A percentile compares a stretch with the other conserved stretches of the same genome.
These are phyloP conservation scores for Marmota monax DNA, from an alignment of 2,113 vertebrate species.

Conservation along the genomic window DNA sequence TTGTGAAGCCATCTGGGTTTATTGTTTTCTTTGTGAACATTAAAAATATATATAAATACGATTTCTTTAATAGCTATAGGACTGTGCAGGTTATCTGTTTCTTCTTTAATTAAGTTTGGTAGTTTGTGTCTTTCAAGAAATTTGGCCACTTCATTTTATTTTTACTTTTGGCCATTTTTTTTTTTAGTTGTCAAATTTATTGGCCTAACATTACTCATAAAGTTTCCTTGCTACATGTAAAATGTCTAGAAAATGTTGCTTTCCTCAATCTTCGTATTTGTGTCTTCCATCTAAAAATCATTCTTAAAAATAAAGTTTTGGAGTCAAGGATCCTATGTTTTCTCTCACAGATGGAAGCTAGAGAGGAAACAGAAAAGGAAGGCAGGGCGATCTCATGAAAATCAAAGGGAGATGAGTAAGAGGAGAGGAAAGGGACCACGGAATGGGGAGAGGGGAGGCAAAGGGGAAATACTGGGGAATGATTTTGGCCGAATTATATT, in stretches of 20 bases:
- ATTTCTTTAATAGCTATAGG: not conserved
- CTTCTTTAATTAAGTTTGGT: not conserved
- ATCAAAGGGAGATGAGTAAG: too few relatives aligned
- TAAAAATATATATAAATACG: not conserved
- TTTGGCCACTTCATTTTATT: too few relatives aligned
- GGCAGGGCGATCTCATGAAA: too few relatives aligned
- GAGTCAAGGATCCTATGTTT: too few relatives aligned
- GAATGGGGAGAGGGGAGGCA: too few relatives aligned
- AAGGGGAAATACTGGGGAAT: too few relatives aligned
- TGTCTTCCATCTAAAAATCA: constrained; percentile 35
- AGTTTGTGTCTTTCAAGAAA: not conserved
- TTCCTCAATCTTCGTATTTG: not conserved
- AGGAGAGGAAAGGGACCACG: too few relatives aligned
- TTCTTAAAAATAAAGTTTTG: not conserved
- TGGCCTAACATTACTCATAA: not conserved
- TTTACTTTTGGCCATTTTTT: not conserved
- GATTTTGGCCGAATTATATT: too few relatives aligned
- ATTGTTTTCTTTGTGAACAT: not conserved
- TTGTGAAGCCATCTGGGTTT: not conserved
- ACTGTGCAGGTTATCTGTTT: not conserved
- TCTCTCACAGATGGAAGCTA: too few relatives aligned
- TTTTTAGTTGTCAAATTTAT: not conserved
- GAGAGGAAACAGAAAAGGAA: too few relatives aligned
- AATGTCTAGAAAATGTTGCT: not conserved
- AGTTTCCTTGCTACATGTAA: not conserved